Evolutionary conservation across 23 tunicate genomes (phyloP).

Genomic region (Trididemnum nubilum): DNA sequence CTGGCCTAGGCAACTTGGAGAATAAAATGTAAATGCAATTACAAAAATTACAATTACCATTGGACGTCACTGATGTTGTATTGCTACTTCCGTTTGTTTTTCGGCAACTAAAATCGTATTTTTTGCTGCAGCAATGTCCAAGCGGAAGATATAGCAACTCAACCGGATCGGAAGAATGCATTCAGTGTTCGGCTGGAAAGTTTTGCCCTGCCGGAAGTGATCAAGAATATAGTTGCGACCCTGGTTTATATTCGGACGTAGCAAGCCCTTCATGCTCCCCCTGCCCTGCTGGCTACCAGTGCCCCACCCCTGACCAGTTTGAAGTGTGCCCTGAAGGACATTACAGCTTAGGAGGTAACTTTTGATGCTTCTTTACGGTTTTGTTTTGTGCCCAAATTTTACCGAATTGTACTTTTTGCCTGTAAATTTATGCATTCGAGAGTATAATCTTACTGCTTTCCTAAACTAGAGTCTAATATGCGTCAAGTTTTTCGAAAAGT

Average conservation of each 20-base stretch:
- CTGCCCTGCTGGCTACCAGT: constrained; percentile 72
- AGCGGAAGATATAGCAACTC: constrained; percentile 58
- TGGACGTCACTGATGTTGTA: too few relatives aligned
- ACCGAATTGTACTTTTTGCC: neutral
- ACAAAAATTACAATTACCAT: too few relatives aligned
- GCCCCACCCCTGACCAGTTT: constrained; percentile 46
- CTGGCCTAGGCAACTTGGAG: too few relatives aligned
- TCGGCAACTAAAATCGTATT: too few relatives aligned
- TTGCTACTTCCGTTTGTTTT: too few relatives aligned
- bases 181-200: constrained; percentile 62
- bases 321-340: constrained; percentile 43
- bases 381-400: neutral
- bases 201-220: constrained; percentile 71
- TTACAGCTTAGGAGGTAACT: constrained; percentile 53
- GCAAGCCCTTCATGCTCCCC: constrained; percentile 33
- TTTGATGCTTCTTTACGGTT: too few relatives aligned
- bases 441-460: too few relatives aligned
- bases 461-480: too few relatives aligned
- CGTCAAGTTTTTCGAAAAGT: too few relatives aligned
- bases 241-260: constrained; percentile 52
- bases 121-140: constrained; percentile 47
- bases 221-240: constrained; percentile 32
- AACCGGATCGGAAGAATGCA: constrained; percentile 44
- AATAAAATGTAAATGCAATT: too few relatives aligned
- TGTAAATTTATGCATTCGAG: too few relatives aligned